Percentiles rank a stretch among this genome's conserved stretches.
These are phyloP conservation scores for Plemyria rubiginata DNA, from an alignment of 2,888 invertebrate species.

Conservation along the genomic window DNA sequence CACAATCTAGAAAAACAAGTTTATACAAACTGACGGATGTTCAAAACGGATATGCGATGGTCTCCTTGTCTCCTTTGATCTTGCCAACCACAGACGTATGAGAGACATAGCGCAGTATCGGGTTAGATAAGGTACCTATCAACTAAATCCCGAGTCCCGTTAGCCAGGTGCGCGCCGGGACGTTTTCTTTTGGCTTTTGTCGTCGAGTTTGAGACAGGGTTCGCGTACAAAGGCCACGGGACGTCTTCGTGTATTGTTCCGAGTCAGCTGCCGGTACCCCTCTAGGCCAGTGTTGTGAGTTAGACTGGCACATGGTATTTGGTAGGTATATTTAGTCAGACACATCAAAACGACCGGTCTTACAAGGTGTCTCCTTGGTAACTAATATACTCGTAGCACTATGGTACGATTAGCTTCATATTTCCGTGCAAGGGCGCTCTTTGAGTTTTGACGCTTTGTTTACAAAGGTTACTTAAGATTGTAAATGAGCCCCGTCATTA, in stretches of 20 bases:
- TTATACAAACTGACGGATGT: conserved; percentile 52
- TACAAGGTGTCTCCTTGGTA: conserved; percentile 17
- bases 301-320: conserved; percentile 44
- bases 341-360: conserved; percentile 24
- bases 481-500: conserved; percentile 42
- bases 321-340: conserved; percentile 30
- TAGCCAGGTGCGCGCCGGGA: conserved; percentile 78
- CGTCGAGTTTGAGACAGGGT: conserved; percentile 60
- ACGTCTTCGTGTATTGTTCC: conserved; percentile 81
- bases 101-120: conserved; percentile 57
- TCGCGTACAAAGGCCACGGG: conserved; percentile 75
- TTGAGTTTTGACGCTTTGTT: conserved; percentile 26
- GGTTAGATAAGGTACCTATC: conserved; percentile 66
- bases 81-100: conserved; percentile 46
- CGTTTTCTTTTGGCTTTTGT: conserved; percentile 68
- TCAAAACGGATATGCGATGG: conserved; percentile 58
- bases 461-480: conserved; percentile 33
- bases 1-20: conserved; percentile 27
- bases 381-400: conserved; percentile 14
- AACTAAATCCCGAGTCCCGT: conserved; percentile 33
- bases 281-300: conserved; percentile 59
- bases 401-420: neutral
- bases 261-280: conserved; percentile 78
- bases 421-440: neutral
- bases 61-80: conserved; percentile 51